Evolutionary conservation across 2,888 invertebrate genomes (phyloP), one percentile per base, ranked within the genome.

Genomic region (Coelopa pilipes): DNA sequence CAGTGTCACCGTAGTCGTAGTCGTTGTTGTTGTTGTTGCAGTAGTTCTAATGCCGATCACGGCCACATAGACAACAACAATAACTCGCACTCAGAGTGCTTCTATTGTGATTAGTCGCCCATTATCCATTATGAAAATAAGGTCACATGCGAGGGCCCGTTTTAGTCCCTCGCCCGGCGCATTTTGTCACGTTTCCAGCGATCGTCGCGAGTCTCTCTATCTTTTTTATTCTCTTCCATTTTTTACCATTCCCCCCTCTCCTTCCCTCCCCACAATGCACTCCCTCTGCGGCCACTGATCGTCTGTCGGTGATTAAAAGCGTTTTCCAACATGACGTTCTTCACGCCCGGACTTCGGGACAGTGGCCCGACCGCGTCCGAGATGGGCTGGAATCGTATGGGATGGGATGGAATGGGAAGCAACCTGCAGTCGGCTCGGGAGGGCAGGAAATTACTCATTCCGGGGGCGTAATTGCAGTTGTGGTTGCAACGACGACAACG

Each of bases 121-220:
- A 60, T 60, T 60, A 60, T 24, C 21, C 34, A 60, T 34, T 60
- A 24, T 60, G 24, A 60, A 60, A 60, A 60, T 19, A 62, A 34
- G 62, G 62, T 62, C 62, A 45, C 9, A 62, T 24, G 19, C 24
- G 19, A 24, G 57, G 19, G 57, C 3, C 13, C 24, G 11, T 34
- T 62, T 62, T 45, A 34, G 62, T 62, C 15, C 15, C 15, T 2
- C 13, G n/a, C n/a, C 4, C 12, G 13, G 21, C 45, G 62, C 60
- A 62, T 45, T 62, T 62, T 24, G 62, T 62, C 62, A 62, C 62
- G 62, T 62, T 62, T 62, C 62, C 34, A 19, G 62, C n/a, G 11
- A n/a, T 59, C 21, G 13, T 17, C 11, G 57, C 1, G 21, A 21
- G 21, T 17, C 11, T 57, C 21, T 57, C 11, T 17, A 4, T 55